Evolutionary conservation across 2,113 vertebrate genomes (phyloP).

Genomic region (Hippocampus barbouri): DNA sequence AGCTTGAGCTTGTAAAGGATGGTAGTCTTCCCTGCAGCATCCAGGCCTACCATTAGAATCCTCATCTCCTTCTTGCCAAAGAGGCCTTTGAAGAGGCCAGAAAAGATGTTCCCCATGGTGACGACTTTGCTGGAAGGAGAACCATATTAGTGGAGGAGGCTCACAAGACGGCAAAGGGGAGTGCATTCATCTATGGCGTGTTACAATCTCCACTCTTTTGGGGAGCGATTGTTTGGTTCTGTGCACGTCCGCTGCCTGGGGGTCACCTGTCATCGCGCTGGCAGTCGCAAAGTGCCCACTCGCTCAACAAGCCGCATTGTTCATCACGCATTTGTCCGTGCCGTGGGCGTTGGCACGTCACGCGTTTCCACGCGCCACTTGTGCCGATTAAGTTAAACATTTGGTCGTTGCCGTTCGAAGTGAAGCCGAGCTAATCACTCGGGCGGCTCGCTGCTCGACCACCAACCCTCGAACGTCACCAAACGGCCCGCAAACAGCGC

Average conservation of each 20-base stretch:
- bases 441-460: not conserved
- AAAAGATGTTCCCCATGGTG: conserved; percentile 81
- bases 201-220: no score
- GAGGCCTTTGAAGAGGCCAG: conserved; percentile 76
- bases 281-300: no score
- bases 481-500: not conserved
- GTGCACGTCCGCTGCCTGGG: no score
- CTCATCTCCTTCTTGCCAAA: conserved; percentile 86
- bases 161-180: not conserved
- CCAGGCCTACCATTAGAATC: conserved; percentile 86
- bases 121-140: conserved; percentile 42
- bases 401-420: not conserved
- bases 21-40: conserved; percentile 84
- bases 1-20: conserved; percentile 87
- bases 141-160: not conserved
- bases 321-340: no score
- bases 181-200: no score
- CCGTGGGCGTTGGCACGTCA: no score
- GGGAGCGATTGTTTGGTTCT: no score
- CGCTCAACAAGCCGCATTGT: no score
- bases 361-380: no score
- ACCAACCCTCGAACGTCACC: not conserved
- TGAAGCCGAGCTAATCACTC: not conserved
- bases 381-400: not conserved
- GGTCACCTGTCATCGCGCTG: no score